Evolutionary conservation across 2,113 vertebrate species (phyloP).

Genomic region (Aix galericulata): DNA sequence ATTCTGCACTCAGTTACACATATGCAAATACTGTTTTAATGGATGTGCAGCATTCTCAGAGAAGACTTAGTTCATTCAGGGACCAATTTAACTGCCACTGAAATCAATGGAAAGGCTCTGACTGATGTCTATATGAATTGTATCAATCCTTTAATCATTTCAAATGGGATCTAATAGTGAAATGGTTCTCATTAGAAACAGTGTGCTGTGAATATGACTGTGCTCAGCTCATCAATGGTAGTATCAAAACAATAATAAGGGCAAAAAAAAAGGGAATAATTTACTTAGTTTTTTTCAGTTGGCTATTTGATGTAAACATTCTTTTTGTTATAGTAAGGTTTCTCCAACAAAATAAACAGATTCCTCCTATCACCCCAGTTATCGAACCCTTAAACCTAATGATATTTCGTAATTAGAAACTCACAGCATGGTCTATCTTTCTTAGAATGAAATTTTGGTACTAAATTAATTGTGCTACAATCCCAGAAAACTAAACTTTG

Average conservation of each 20-base stretch:
- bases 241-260: background rate
- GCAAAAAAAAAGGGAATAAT: background rate
- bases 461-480: background rate
- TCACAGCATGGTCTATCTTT: background rate
- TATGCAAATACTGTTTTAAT: background rate
- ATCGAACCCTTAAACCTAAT: background rate
- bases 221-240: background rate
- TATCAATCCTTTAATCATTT: slow-evolving; percentile 3
- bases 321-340: background rate
- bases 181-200: background rate
- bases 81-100: background rate
- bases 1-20: background rate
- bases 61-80: background rate
- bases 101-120: background rate
- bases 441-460: background rate
- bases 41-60: background rate
- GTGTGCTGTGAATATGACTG: background rate
- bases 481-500: background rate
- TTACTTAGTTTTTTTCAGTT: background rate
- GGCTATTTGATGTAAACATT: background rate
- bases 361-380: background rate
- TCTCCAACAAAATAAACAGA: background rate
- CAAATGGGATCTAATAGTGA: background rate
- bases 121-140: background rate
- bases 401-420: background rate